Conservation (phyloP, 2,797 vertebrate species). For the Microcaecilia unicolor region DNA sequence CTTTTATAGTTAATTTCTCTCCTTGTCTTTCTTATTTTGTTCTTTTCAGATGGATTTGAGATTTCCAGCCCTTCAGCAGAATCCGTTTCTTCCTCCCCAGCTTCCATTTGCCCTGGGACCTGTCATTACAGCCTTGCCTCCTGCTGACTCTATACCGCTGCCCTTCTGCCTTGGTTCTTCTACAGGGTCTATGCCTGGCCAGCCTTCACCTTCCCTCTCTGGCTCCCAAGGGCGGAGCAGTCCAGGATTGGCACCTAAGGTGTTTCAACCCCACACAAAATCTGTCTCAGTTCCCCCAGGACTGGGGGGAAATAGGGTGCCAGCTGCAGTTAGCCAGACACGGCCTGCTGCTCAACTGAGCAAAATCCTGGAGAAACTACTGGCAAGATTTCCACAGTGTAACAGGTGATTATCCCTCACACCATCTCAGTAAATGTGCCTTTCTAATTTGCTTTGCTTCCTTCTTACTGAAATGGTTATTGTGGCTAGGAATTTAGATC, state of each 20-base stretch:
- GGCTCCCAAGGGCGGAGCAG: slow-evolving; percentile 48
- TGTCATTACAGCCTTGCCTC: slow-evolving; percentile 59
- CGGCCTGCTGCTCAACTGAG: slow-evolving; percentile 68
- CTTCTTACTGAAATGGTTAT: too few species aligned
- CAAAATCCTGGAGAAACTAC: slow-evolving; percentile 77
- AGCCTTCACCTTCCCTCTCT: slow-evolving; percentile 44
- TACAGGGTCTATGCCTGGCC: slow-evolving; percentile 41
- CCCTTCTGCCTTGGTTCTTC: slow-evolving; percentile 50
- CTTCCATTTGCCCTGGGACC: slow-evolving; percentile 56
- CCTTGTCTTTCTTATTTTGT: slow-evolving; percentile 16
- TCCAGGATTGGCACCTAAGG: slow-evolving; percentile 36
- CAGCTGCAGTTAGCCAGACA: slow-evolving; percentile 34
- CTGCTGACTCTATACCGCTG: slow-evolving; percentile 47
- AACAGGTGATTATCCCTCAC: slow-evolving; percentile 76
- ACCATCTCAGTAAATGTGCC: too few species aligned
- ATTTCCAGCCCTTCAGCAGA: slow-evolving; percentile 58
- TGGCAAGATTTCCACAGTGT: slow-evolving; percentile 72
- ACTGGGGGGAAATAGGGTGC: slow-evolving; percentile 30
- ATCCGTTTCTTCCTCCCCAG: slow-evolving; percentile 38
- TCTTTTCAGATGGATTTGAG: slow-evolving; percentile 58
- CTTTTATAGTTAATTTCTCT: slow-evolving; percentile 6
- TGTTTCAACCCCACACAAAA: slow-evolving; percentile 37
- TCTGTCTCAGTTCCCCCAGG: slow-evolving; percentile 53
- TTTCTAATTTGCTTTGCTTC: too few species aligned
- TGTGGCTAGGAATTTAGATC: too few species aligned